Conservation (phyloP, 1,140 invertebrate species). For the Drosophila pallidifrons region DNA sequence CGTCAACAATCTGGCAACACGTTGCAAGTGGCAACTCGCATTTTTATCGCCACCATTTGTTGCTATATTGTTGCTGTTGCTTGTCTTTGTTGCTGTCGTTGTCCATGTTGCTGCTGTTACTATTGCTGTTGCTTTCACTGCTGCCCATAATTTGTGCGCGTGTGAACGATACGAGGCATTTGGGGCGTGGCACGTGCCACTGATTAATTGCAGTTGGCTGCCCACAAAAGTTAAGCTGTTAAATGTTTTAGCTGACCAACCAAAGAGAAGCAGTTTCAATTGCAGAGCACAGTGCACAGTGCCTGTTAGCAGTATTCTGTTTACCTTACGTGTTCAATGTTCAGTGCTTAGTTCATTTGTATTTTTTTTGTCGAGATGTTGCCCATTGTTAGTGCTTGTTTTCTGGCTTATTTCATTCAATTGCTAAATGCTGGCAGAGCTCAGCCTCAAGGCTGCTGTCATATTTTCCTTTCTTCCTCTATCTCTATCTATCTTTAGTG, state of each 20-base stretch:
- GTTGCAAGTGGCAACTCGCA: constrained; percentile 75
- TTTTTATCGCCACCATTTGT: constrained; percentile 64
- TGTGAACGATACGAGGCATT: constrained; percentile 55
- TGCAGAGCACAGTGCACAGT: constrained; percentile 8
- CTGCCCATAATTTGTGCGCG: constrained; percentile 62
- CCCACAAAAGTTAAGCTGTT: constrained; percentile 45
- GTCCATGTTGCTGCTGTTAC: constrained; percentile 6
- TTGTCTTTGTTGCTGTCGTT: constrained; percentile 22
- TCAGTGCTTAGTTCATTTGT: constrained; percentile 74
- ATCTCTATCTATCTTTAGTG: too few species aligned
- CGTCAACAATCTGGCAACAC: constrained; percentile 80
- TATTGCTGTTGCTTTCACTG: constrained; percentile 21
- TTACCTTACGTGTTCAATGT: constrained; percentile 73
- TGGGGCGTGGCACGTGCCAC: constrained; percentile 65
- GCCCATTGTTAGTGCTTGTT: constrained; percentile 15
- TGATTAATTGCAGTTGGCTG: constrained; percentile 75
- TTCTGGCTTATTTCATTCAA: constrained; percentile 58
- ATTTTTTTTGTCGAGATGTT: constrained; percentile 59
- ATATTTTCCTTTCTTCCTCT: constrained; percentile 11
- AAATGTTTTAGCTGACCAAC: constrained; percentile 40
- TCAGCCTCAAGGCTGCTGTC: constrained; percentile 7
- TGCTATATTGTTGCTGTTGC: constrained; percentile 32
- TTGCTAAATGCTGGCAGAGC: constrained; percentile 5
- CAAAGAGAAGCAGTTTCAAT: constrained; percentile 18
- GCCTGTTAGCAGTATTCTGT: constrained; percentile 26